Base-by-base conservation (phyloP, 2,888 invertebrate genomes). In the Drosophila anomelani region DNA sequence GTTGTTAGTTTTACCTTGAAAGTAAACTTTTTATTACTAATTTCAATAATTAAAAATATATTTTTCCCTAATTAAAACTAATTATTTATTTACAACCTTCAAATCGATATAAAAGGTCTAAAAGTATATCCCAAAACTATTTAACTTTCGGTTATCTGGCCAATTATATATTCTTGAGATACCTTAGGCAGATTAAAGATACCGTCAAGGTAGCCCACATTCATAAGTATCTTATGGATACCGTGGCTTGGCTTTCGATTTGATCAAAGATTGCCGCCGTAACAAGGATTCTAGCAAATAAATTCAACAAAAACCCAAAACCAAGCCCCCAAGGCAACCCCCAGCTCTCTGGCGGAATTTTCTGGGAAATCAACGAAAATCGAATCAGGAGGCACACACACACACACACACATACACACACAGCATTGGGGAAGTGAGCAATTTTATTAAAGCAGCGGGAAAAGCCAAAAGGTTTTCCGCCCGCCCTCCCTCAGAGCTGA, bases 281-380 rank as follows among this genome's bases (percentile, higher is more conserved):
- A 62, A 66, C 63, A 62, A 62, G 64, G 63, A 62, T 62, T 51
- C 64, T 66, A 44, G 64, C 64, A 51, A 44, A 62, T 66, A 62
- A 66, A 66, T 62, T 66, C 51, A 53, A 38, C 51, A 62, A 43
- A 61, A 51, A 34, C 51, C 43, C 29, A 29, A 29, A 29, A 29
- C 58, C 49, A 51, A 10, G 43, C 36, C 64, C 51, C 51, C 43
- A 29, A 49, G 57, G 56, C 47, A 67, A 4, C 10, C 10, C 17
- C 12, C 4, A 46, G 10, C 41, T 41, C 4, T 34, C 4, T 34
- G 62, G 59, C 9, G 46, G 39, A 46, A 47, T 39, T 67, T 67
- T 67, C 67, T 41, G 67, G 41, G 67, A 68, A 68, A 68, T 68
- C 68, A 51, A 68, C 68, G 68, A 68, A 68, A 68, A 68, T 68